Percentiles rank a stretch among this genome's conserved stretches.
Conservation (phyloP, 2,113 vertebrate species). For the Perca fluviatilis region DNA sequence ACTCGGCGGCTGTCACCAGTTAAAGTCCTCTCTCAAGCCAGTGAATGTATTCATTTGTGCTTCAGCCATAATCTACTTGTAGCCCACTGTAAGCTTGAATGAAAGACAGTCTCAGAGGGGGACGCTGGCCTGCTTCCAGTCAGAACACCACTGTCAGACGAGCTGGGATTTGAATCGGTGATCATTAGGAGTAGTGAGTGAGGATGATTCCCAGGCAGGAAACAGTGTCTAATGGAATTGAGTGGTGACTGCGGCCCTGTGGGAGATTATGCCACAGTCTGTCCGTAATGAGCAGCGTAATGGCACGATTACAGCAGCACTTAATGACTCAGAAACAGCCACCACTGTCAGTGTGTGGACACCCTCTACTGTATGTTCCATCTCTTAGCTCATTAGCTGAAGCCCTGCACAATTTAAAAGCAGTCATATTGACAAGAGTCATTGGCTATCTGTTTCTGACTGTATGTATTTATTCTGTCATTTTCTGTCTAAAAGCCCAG, state of each 20-base stretch:
- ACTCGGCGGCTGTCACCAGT: slow-evolving; percentile 36
- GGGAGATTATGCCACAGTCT: slow-evolving; percentile 78
- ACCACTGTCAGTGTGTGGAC: slow-evolving; percentile 57
- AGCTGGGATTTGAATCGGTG: slow-evolving; percentile 59
- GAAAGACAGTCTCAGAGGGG: slow-evolving; percentile 58
- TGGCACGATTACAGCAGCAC: slow-evolving; percentile 76
- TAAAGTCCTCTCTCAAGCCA: slow-evolving; percentile 51
- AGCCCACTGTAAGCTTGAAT: slow-evolving; percentile 54
- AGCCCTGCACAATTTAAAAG: slow-evolving; percentile 49
- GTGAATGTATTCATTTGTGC: slow-evolving; percentile 60
- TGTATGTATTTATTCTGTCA: neutral
- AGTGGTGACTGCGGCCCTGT: slow-evolving; percentile 70
- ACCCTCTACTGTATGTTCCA: slow-evolving; percentile 43
- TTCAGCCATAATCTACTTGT: slow-evolving; percentile 70
- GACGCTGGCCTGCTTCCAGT: slow-evolving; percentile 63
- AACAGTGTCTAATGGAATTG: slow-evolving; percentile 74
- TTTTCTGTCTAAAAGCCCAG: neutral
- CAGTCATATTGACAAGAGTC: slow-evolving; percentile 17
- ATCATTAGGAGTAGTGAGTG: slow-evolving; percentile 64
- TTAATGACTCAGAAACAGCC: slow-evolving; percentile 79
- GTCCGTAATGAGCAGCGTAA: slow-evolving; percentile 82
- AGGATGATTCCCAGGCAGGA: slow-evolving; percentile 68
- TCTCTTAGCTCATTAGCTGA: slow-evolving; percentile 59
- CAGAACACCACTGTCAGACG: slow-evolving; percentile 57
- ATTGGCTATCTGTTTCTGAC: neutral